phyloP scores from a whole-genome alignment of 2,113 vertebrate genomes.

The Lasiurus cinereus region DNA sequence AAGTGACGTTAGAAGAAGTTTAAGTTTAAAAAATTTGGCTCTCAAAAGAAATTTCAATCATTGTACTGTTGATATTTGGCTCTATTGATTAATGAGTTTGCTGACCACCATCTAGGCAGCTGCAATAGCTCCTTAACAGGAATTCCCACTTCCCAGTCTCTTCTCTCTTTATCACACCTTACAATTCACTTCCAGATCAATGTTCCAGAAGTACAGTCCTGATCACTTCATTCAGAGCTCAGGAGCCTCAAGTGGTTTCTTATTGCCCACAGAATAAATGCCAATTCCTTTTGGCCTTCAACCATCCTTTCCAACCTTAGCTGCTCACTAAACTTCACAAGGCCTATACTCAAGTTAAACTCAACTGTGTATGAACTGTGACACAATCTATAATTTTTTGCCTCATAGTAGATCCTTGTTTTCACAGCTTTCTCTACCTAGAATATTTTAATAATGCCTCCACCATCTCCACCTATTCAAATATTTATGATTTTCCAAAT shows the following conservation, averaged over 20 bases:
- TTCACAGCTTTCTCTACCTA: not conserved
- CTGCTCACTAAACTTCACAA: not conserved
- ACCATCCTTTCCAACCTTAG: not conserved
- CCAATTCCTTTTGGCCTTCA: not conserved
- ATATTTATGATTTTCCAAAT: conserved; percentile 38
- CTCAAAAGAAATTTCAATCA: no score
- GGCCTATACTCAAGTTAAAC: not conserved
- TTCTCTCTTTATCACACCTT: not conserved
- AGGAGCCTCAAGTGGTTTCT: not conserved
- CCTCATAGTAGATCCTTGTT: not conserved
- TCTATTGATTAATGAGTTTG: no score
- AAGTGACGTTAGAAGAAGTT: no score
- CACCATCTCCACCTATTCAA: not conserved
- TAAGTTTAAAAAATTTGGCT: no score
- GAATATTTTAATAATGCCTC: conserved; percentile 40
- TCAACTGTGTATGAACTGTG: not conserved
- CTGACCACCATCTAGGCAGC: no score
- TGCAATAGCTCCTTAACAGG: not conserved
- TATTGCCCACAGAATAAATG: conserved; percentile 19
- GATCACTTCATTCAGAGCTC: conserved; percentile 23
- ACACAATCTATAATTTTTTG: not conserved
- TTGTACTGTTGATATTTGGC: no score
- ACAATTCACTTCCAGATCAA: conserved; percentile 29
- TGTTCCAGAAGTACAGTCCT: not conserved
- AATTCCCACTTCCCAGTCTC: not conserved